Evolutionary conservation across 2,797 vertebrate species (phyloP).

Genomic region (Cuniculus paca): DNA sequence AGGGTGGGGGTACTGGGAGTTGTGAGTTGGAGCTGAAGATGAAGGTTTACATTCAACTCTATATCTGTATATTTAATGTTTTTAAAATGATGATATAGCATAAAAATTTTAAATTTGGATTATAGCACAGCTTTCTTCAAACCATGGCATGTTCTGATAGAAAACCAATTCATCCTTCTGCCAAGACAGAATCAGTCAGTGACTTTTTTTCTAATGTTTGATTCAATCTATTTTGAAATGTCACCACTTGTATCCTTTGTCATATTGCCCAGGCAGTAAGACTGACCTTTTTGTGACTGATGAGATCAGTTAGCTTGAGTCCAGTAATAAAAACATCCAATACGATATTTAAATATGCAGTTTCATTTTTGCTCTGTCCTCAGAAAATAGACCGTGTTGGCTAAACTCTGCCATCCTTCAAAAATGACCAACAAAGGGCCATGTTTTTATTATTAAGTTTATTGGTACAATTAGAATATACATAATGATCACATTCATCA

Average conservation of each 20-base stretch:
- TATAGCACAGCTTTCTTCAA: background rate
- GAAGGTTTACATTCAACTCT: background rate
- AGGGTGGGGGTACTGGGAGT: background rate
- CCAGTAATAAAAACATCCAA: background rate
- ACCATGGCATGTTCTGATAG: background rate
- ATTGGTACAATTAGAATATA: background rate
- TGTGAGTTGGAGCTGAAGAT: background rate
- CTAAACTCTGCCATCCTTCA: background rate
- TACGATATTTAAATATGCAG: background rate
- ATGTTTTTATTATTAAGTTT: background rate
- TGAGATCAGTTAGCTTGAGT: background rate
- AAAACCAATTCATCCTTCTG: background rate
- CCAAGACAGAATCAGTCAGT: background rate
- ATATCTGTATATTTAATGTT: background rate
- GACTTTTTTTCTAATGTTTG: background rate
- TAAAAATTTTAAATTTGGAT: background rate
- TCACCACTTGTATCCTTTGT: background rate
- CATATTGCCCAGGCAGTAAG: background rate
- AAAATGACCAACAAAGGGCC: background rate
- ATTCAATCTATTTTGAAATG: slow-evolving; percentile 32
- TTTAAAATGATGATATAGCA: background rate
- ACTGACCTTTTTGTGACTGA: slow-evolving; percentile 6
- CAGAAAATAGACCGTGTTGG: background rate
- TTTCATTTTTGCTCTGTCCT: background rate
- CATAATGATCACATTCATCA: background rate